Evolutionary conservation across 2,113 vertebrate genomes (phyloP).

Genomic region (Ptychochromis oligacanthus): DNA sequence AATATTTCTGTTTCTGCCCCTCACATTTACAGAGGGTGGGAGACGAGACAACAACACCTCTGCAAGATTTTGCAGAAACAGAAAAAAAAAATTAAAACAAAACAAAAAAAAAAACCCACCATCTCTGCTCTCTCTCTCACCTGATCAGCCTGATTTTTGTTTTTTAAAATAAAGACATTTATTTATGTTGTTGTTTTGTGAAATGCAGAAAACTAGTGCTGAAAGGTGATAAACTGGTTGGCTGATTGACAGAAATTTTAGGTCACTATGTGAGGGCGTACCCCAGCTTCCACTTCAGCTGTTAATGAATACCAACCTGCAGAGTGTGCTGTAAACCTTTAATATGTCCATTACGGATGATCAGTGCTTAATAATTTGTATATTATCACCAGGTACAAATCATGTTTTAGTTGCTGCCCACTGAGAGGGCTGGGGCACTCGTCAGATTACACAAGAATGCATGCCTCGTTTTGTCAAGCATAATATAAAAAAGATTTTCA

Average conservation of each 20-base stretch:
- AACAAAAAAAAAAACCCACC: background rate
- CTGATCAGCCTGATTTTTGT: rapidly evolving
- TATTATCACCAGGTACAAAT: background rate
- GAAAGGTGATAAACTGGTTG: background rate
- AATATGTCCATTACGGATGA: background rate
- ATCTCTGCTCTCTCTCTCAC: background rate
- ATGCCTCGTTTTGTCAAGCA: background rate
- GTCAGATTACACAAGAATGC: background rate
- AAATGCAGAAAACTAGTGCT: background rate
- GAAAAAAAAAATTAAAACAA: background rate
- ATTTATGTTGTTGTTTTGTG: background rate
- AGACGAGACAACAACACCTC: background rate
- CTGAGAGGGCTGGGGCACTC: background rate
- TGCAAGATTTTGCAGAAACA: conserved; percentile 12
- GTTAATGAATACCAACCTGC: background rate
- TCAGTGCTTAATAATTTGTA: background rate
- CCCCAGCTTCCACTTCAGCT: background rate
- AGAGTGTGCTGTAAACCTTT: background rate
- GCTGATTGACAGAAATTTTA: background rate
- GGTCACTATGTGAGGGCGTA: background rate
- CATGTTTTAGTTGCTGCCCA: background rate
- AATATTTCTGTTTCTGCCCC: conserved; percentile 66
- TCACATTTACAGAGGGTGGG: conserved; percentile 9
- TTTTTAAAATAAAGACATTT: background rate
- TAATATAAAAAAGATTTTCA: conserved; percentile 1